Evolutionary conservation across 2,888 invertebrate genomes (phyloP).

Genomic region (Liposcelis brunnea): DNA sequence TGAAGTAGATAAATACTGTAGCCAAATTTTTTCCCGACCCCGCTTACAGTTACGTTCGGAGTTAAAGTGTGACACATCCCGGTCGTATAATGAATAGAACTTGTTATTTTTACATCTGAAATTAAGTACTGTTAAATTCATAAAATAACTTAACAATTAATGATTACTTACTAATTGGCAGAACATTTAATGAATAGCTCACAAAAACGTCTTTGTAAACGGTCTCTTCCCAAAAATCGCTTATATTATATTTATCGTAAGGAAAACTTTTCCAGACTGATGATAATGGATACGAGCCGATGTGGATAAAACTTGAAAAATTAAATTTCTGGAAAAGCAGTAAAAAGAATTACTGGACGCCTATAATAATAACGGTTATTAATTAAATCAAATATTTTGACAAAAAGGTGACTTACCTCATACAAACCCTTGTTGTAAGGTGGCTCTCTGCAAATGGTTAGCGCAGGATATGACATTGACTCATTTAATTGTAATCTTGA

Average conservation of each 20-base stretch:
- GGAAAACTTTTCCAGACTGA: constrained; percentile 39
- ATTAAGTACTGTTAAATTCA: too few species aligned
- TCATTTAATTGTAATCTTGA: constrained; percentile 48
- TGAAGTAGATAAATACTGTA: constrained; percentile 41
- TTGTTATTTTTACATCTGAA: constrained; percentile 32
- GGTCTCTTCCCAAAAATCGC: constrained; percentile 40
- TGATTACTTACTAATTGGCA: constrained; percentile 29
- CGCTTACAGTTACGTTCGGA: constrained; percentile 28
- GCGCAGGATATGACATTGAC: constrained; percentile 45
- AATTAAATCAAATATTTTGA: too few species aligned
- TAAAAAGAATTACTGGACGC: too few species aligned
- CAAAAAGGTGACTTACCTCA: too few species aligned
- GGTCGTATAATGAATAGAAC: constrained; percentile 32
- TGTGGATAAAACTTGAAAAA: not conserved
- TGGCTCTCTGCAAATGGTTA: constrained; percentile 50
- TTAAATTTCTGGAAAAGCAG: constrained; percentile 6
- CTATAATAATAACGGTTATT: too few species aligned
- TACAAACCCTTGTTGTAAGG: constrained; percentile 24
- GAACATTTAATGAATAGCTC: constrained; percentile 35
- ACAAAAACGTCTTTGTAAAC: constrained; percentile 41
- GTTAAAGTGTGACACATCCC: constrained; percentile 44
- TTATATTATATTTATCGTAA: constrained; percentile 34
- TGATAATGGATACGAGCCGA: constrained; percentile 19
- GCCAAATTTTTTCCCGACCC: constrained; percentile 32
- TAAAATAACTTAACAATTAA: not conserved